These are phyloP conservation scores for Herpetotheres cachinnans DNA, from an alignment of 2,113 vertebrate genomes.

Conservation along the genomic window DNA sequence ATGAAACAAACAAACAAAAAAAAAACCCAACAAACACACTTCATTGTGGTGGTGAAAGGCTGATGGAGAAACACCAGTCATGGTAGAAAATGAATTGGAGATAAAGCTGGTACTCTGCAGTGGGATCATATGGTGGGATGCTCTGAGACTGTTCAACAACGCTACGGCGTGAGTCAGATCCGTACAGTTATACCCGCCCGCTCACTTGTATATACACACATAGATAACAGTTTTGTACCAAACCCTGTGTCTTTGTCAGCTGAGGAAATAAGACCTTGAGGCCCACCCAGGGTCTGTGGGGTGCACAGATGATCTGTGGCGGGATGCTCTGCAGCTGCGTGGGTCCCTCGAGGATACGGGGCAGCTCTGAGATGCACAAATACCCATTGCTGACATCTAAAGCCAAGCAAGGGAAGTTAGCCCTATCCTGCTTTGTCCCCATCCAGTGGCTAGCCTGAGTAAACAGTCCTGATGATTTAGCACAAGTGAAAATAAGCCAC, in stretches of 20 bases:
- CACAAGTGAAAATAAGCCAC: background rate
- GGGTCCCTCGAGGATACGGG: background rate
- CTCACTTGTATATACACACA: background rate
- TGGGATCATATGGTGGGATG: background rate
- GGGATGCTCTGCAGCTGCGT: background rate
- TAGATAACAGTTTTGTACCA: background rate
- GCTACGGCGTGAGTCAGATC: background rate
- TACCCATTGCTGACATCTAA: background rate
- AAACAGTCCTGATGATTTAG: background rate
- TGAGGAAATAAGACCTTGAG: fast-evolving
- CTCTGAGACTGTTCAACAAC: background rate
- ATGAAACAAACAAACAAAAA: background rate
- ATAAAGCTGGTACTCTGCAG: background rate
- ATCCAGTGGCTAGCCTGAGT: background rate
- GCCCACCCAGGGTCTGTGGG: background rate
- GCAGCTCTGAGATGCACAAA: background rate
- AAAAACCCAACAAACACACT: background rate
- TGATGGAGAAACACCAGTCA: background rate
- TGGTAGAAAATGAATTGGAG: background rate
- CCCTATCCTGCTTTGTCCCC: background rate
- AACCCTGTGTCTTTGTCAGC: background rate
- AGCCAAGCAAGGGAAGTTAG: background rate
- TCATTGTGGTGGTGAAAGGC: background rate
- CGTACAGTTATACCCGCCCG: fast-evolving
- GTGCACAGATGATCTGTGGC: background rate